Evolutionary conservation across 2,888 invertebrate genomes (phyloP).

Genomic region (Amorpha juglandis): DNA sequence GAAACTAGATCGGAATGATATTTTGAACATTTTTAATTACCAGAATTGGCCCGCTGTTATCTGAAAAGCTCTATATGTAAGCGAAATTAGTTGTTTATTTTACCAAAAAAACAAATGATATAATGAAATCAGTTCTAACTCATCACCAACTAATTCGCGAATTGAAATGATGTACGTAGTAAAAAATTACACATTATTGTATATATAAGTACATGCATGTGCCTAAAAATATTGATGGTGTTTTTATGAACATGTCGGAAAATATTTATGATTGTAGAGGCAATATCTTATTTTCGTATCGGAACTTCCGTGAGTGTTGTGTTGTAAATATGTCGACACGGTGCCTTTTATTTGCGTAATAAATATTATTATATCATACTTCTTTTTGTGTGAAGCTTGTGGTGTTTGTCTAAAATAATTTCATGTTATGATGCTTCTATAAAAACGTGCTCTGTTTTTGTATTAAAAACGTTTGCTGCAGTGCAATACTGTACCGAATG

Average conservation of each 20-base stretch:
- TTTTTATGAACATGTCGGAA: constrained; percentile 46
- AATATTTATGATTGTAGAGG: constrained; percentile 48
- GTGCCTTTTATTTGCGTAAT: constrained; percentile 46
- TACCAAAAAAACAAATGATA: too few species aligned
- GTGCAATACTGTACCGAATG: background rate
- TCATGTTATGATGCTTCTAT: background rate
- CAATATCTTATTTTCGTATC: constrained; percentile 51
- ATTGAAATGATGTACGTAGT: background rate
- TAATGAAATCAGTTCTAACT: background rate
- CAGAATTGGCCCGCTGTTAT: too few species aligned
- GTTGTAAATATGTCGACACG: constrained; percentile 56
- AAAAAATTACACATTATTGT: background rate
- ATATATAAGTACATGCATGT: background rate
- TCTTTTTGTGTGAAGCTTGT: background rate
- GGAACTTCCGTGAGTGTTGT: constrained; percentile 43
- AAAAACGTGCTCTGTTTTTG: background rate
- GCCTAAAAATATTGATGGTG: constrained; percentile 33
- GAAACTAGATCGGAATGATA: too few species aligned
- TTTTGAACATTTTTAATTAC: too few species aligned
- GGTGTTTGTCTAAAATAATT: constrained; percentile 1
- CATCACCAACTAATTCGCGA: background rate
- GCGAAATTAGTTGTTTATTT: too few species aligned
- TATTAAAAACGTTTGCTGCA: background rate
- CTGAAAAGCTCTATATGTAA: too few species aligned
- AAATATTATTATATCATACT: constrained; percentile 36